phyloP scores from a whole-genome alignment of 1,140 invertebrate genomes.

The Diabrotica virgifera region DNA sequence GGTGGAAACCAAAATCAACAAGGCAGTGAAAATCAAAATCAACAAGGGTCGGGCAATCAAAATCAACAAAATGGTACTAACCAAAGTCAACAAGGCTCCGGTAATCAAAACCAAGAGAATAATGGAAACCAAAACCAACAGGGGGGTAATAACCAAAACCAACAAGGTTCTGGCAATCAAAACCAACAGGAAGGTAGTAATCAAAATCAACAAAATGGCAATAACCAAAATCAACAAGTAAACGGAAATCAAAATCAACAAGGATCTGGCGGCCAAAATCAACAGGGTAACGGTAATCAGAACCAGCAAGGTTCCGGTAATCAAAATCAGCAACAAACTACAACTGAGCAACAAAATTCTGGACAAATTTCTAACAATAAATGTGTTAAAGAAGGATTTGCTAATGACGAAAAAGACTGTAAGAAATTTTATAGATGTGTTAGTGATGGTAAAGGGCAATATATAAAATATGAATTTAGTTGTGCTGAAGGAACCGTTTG shows the following conservation, averaged over 20 bases:
- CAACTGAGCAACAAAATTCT: not conserved
- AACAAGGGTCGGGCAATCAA: conserved; percentile 12
- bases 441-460: conserved; percentile 52
- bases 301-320: conserved; percentile 8
- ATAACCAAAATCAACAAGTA: conserved; percentile 5
- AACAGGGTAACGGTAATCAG: conserved; percentile 7
- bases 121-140: not conserved
- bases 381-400: conserved; percentile 57
- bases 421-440: conserved; percentile 70
- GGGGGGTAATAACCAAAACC: not conserved
- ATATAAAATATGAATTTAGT: conserved; percentile 57
- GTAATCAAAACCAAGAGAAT: not conserved
- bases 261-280: not conserved
- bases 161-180: not conserved
- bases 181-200: conserved; percentile 9
- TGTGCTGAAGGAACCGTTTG: conserved; percentile 65
- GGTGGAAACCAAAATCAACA: no score
- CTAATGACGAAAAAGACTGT: conserved; percentile 56
- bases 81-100: not conserved
- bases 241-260: not conserved
- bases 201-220: conserved; percentile 11
- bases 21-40: not conserved
- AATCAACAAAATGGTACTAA: conserved; percentile 4
- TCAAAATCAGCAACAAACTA: not conserved
- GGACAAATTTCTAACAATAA: conserved; percentile 10